These are phyloP conservation scores for Dasypus novemcinctus DNA, from an alignment of 2,113 vertebrate genomes.

Conservation along the genomic window DNA sequence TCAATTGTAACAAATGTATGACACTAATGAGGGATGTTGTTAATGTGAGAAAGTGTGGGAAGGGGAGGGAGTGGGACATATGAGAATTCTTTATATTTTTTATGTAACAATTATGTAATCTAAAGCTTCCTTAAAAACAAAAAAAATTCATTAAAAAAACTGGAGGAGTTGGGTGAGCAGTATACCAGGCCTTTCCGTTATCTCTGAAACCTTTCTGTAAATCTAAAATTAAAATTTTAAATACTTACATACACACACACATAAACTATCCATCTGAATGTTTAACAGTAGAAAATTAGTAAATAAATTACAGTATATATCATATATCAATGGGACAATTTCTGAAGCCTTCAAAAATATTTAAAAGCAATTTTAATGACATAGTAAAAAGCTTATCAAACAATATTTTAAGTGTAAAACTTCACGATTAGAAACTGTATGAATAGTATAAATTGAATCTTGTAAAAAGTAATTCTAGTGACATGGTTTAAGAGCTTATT, in stretches of 20 bases:
- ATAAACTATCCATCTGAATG: not conserved
- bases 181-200: not conserved
- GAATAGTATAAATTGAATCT: not conserved
- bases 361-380: slow-evolving; percentile 4
- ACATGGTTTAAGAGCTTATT: too few relatives aligned
- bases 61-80: too few relatives aligned
- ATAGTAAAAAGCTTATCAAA: not conserved
- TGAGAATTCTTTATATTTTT: too few relatives aligned
- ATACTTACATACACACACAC: not conserved
- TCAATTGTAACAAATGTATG: too few relatives aligned
- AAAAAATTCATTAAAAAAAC: too few relatives aligned
- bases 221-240: not conserved
- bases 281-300: not conserved
- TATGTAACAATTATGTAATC: too few relatives aligned
- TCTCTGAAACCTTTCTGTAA: not conserved
- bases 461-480: not conserved
- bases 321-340: not conserved
- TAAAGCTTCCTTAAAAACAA: too few relatives aligned
- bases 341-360: not conserved
- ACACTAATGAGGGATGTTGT: too few relatives aligned
- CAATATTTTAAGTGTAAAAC: not conserved
- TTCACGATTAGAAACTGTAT: not conserved
- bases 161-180: not conserved
- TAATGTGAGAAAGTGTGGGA: too few relatives aligned
- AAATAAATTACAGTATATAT: not conserved